Evolutionary conservation across 2,113 vertebrate genomes (phyloP).

Genomic region (Porphyrio hochstetteri): DNA sequence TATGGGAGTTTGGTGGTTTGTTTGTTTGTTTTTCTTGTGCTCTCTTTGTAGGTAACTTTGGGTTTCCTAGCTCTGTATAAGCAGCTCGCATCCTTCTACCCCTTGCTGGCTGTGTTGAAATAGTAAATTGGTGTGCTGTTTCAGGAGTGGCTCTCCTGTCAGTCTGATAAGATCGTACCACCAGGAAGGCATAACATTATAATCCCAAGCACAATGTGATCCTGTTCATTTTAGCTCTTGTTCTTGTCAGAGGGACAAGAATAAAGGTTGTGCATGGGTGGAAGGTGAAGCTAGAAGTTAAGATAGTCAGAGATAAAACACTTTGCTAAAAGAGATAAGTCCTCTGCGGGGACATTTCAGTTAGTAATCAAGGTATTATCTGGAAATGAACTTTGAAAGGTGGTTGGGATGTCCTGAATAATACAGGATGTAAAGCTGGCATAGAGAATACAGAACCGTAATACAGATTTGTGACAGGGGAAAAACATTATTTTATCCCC

Average conservation of each 20-base stretch:
- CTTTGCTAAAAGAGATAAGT: constrained; percentile 24
- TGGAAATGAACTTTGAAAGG: constrained; percentile 22
- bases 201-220: constrained; percentile 41
- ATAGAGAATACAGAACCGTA: background rate
- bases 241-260: constrained; percentile 55
- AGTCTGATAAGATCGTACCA: constrained; percentile 12
- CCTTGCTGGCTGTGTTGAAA: background rate
- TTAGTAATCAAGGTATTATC: constrained; percentile 44
- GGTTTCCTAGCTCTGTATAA: background rate
- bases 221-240: constrained; percentile 47
- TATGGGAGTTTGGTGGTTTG: background rate
- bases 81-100: background rate
- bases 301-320: constrained; percentile 19
- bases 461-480: background rate
- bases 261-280: constrained; percentile 26
- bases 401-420: background rate
- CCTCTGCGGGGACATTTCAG: background rate
- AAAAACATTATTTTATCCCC: background rate
- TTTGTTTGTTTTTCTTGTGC: background rate
- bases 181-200: constrained; percentile 38
- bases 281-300: background rate
- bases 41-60: background rate
- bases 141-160: constrained; percentile 29
- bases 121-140: constrained; percentile 5
- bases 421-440: background rate